A percentile compares a stretch with the other conserved stretches of the same genome.
Evolutionary conservation across 2,113 vertebrate genomes (phyloP).

Genomic region (Polypterus senegalus): DNA sequence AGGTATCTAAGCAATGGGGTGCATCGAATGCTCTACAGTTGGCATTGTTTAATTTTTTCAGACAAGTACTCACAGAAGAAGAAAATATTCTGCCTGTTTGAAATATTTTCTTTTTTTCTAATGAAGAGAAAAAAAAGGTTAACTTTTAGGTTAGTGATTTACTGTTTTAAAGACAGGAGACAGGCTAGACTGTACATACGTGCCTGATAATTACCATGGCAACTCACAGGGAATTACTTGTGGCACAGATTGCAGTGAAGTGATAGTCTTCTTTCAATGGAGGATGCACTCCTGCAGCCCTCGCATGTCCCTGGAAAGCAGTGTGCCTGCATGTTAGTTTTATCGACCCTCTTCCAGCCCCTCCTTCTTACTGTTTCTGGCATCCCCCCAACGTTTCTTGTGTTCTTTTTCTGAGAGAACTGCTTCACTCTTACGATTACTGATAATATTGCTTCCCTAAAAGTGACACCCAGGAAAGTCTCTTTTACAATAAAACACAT

Average conservation of each 20-base stretch:
- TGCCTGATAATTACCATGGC: background rate
- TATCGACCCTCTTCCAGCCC: too few relatives aligned
- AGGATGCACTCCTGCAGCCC: too few relatives aligned
- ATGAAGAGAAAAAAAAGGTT: background rate
- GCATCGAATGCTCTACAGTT: background rate
- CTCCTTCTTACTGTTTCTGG: too few relatives aligned
- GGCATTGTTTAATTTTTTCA: background rate
- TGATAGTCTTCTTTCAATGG: too few relatives aligned
- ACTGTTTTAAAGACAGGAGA: background rate
- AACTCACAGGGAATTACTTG: conserved; percentile 11
- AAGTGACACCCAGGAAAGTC: too few relatives aligned
- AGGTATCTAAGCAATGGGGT: background rate
- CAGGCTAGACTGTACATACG: background rate
- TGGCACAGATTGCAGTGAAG: background rate
- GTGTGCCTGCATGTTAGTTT: too few relatives aligned
- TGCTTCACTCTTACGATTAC: too few relatives aligned
- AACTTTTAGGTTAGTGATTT: background rate
- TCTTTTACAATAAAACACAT: too few relatives aligned
- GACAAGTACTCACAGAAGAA: background rate
- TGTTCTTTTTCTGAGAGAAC: too few relatives aligned
- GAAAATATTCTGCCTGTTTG: background rate
- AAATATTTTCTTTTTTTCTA: background rate
- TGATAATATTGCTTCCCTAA: too few relatives aligned
- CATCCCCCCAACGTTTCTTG: too few relatives aligned
- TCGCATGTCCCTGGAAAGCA: too few relatives aligned